Evolutionary conservation across 2,888 invertebrate genomes (phyloP).

Genomic region (Hymenopus coronatus): DNA sequence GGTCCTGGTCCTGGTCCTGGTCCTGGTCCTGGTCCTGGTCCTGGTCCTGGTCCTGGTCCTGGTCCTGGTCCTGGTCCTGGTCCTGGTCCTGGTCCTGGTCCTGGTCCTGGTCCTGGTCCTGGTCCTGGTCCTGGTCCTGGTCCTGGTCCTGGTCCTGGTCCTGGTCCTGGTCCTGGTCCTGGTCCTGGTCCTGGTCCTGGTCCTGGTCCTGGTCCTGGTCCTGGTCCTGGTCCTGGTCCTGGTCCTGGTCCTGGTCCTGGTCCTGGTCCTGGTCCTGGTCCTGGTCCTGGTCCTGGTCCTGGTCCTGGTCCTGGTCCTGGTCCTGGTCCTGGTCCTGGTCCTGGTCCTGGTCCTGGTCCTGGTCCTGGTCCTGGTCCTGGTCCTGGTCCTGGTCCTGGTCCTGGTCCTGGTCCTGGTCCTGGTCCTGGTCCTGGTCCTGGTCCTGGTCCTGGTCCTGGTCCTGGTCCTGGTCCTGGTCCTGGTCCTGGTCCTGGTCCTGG

Average conservation of each 20-base stretch:
- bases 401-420: constrained; percentile 8
- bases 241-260: constrained; percentile 7
- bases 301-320: constrained; percentile 8
- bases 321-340: constrained; percentile 8
- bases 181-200: constrained; percentile 8
- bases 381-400: constrained; percentile 8
- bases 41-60: constrained; percentile 8
- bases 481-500: constrained; percentile 8
- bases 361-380: constrained; percentile 8
- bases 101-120: constrained; percentile 8
- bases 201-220: constrained; percentile 8
- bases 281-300: constrained; percentile 8
- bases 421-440: constrained; percentile 7
- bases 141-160: constrained; percentile 8
- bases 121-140: constrained; percentile 8
- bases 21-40: constrained; percentile 8
- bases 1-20: constrained; percentile 8
- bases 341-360: constrained; percentile 8
- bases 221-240: constrained; percentile 8
- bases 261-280: constrained; percentile 7
- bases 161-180: constrained; percentile 8
- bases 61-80: constrained; percentile 7
- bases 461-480: constrained; percentile 8
- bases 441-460: constrained; percentile 7
- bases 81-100: constrained; percentile 7